Evolutionary conservation across 1,140 invertebrate genomes (phyloP).

Genomic region (Drosophila varians): DNA sequence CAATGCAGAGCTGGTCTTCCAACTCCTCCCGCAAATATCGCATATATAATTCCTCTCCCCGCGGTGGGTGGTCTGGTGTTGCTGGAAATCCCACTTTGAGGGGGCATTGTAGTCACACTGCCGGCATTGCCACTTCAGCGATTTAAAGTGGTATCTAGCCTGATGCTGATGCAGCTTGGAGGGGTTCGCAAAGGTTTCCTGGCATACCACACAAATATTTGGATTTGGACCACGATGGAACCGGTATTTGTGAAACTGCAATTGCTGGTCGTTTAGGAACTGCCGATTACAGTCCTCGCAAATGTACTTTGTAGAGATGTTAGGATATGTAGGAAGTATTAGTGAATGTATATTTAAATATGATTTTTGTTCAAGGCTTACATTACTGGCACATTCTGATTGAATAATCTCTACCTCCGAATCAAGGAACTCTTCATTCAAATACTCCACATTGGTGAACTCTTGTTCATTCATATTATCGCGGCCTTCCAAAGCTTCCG

Average conservation of each 20-base stretch:
- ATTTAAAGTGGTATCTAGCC: constrained; percentile 25
- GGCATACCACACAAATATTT: constrained; percentile 31
- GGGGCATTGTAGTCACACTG: constrained; percentile 35
- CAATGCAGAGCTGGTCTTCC: constrained; percentile 35
- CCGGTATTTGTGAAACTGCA: constrained; percentile 32
- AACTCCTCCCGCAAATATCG: constrained; percentile 34
- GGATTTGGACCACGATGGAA: constrained; percentile 21
- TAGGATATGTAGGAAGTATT: too few species aligned
- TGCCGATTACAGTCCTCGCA: constrained; percentile 35
- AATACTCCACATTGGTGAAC: background rate
- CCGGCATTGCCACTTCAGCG: constrained; percentile 24
- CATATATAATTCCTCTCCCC: constrained; percentile 38
- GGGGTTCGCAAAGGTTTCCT: constrained; percentile 13
- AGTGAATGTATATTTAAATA: too few species aligned
- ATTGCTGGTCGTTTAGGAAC: constrained; percentile 24
- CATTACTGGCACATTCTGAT: background rate
- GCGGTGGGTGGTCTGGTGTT: constrained; percentile 27
- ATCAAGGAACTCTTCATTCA: constrained; percentile 7
- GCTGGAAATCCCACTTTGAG: constrained; percentile 38
- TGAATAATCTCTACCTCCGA: background rate
- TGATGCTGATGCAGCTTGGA: constrained; percentile 31
- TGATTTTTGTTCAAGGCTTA: background rate
- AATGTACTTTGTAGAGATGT: background rate
- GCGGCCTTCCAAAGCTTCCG: background rate
- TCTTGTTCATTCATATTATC: background rate